Evolutionary conservation across 2,888 invertebrate species (phyloP), one percentile per base, ranked within the genome.

Genomic region (Operophtera brumata): DNA sequence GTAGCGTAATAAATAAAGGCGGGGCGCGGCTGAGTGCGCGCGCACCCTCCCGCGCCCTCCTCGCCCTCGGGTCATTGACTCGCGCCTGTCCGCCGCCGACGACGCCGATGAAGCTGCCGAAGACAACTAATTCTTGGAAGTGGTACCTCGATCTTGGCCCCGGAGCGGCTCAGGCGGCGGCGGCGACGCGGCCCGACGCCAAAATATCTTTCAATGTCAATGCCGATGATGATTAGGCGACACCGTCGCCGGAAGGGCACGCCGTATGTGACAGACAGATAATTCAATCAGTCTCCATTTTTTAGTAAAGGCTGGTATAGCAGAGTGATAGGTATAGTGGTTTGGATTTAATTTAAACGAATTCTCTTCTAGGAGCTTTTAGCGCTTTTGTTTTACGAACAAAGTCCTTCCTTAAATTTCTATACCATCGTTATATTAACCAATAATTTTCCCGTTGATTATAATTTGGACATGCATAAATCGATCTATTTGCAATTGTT

Each of bases 1-100:
- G 87, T 86, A 86, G 82, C 85, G 88, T 89, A 89, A 88, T 88
- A 88, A 89, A 88, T 88, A 89, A 89, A 89, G 87, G 88, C 87
- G 87, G 89, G 87, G 89, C 87, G 85, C 86, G 84, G 85, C 82
- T 86, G 84, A 84, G 85, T 87, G 88, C 87, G 88, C 83, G 87
- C 88, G 87, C 88, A 88, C 86, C 85, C 83, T 86, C 87, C 86
- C 87, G 82, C 85, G 78, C 82, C 82, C 77, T 81, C 78, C 80
- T 74, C 75, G 81, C 79, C 80, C 78, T 82, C 80, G 73, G 89
- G 89, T 88, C 89, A 84, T 86, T 88, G 89, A 89, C 89, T 83
- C 79, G 70, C 66, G 74, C 71, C 75, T 77, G 74, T 66, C 75
- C 73, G 73, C 78, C 68, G 67, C 62, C 67, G 78, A 77, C 77